Conservation (phyloP, 1,140 invertebrate species). For the Vollenhovia emeryi region DNA sequence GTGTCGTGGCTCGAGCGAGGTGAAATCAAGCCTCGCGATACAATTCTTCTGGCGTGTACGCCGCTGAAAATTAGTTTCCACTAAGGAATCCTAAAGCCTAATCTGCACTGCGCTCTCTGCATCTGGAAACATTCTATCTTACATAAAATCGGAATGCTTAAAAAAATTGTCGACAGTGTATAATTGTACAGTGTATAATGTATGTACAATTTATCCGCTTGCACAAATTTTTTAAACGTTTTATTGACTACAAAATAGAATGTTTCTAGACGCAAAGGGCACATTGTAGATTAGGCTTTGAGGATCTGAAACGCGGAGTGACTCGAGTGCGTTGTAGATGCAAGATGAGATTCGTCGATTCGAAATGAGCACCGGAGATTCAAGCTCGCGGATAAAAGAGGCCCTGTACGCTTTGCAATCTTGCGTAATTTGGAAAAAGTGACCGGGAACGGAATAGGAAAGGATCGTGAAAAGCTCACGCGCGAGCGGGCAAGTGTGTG, state of each 20-base stretch:
- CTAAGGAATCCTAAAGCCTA: no score
- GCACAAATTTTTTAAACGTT: no score
- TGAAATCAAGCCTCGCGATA: neutral
- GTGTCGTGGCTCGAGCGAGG: neutral
- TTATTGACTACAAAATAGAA: no score
- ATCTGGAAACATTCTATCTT: no score
- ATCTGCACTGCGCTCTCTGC: no score
- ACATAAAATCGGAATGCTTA: no score
- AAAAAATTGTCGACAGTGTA: no score
- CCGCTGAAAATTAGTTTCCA: neutral
- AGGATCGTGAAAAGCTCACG: neutral
- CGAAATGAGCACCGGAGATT: neutral
- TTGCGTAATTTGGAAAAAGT: neutral
- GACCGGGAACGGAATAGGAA: neutral
- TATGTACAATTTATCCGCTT: no score
- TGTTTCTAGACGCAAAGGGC: no score
- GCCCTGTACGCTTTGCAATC: neutral
- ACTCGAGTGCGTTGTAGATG: neutral
- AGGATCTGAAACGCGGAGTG: neutral
- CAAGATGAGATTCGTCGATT: neutral
- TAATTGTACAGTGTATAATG: no score
- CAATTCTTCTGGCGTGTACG: neutral
- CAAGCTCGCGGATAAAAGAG: constrained; percentile 1
- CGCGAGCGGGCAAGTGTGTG: no score
- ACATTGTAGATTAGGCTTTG: no score